phyloP scores from a whole-genome alignment of 1,140 invertebrate genomes.

The Neodiprion pinetum region DNA sequence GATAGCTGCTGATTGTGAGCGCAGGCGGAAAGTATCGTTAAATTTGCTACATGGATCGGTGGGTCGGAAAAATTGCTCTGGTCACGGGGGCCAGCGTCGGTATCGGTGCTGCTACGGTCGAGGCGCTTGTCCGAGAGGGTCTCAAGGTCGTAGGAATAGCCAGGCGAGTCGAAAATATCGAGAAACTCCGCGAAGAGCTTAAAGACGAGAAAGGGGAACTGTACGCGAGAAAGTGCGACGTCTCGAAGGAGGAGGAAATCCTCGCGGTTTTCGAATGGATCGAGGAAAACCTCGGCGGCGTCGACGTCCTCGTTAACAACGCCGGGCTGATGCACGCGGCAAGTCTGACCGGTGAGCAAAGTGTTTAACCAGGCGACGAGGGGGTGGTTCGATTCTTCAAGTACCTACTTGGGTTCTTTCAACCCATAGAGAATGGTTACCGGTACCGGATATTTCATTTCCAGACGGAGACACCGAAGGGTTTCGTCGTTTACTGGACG shows the following conservation, averaged over 20 bases:
- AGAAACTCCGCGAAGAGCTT: conserved; percentile 47
- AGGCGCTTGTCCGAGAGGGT: conserved; percentile 66
- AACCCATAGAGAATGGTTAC: not conserved
- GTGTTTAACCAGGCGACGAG: not conserved
- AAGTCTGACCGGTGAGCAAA: conserved; percentile 48
- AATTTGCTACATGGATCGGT: conserved; percentile 67
- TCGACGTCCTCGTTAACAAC: conserved; percentile 79
- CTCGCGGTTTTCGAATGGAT: conserved; percentile 70
- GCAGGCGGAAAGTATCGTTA: no score
- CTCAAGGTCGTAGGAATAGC: conserved; percentile 76
- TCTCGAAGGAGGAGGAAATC: conserved; percentile 71
- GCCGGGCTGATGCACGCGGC: conserved; percentile 65
- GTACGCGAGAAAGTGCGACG: conserved; percentile 67
- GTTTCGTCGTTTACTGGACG: conserved; percentile 66
- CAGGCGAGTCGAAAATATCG: conserved; percentile 66
- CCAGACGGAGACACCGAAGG: conserved; percentile 54
- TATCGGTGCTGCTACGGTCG: conserved; percentile 70
- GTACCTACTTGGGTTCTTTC: conserved; percentile 22
- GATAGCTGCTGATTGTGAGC: no score
- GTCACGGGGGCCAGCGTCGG: conserved; percentile 78
- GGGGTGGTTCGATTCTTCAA: no score
- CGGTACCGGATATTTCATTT: conserved; percentile 29
- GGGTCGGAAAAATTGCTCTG: conserved; percentile 71
- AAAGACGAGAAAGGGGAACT: conserved; percentile 50
- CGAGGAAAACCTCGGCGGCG: conserved; percentile 66